These are phyloP conservation scores for Spatulosminthurus flaviceps DNA, from an alignment of 2,888 invertebrate genomes.

Conservation along the genomic window DNA sequence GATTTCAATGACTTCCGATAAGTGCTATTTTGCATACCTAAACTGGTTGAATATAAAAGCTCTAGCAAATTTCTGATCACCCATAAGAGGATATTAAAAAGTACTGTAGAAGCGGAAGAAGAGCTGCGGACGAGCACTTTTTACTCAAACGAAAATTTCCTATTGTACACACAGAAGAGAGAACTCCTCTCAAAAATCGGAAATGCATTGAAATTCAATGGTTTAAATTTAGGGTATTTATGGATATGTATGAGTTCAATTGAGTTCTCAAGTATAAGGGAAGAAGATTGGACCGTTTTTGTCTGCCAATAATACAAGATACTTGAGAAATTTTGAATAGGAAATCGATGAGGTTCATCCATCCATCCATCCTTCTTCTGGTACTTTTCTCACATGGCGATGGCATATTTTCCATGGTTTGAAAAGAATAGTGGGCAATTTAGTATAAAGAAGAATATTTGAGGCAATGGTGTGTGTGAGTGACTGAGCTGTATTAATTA, in stretches of 20 bases:
- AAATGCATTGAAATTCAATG: not conserved
- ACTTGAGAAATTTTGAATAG: not conserved
- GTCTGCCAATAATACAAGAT: not conserved
- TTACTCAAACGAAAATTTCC: too few species aligned
- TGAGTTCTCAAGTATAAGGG: not conserved
- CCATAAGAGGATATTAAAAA: too few species aligned
- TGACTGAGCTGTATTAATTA: constrained; percentile 18
- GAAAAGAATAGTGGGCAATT: not conserved
- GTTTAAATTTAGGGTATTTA: not conserved
- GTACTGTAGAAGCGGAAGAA: too few species aligned
- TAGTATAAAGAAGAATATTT: not conserved
- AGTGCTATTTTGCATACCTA: too few species aligned
- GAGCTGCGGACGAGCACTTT: too few species aligned
- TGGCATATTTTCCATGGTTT: constrained; percentile 8
- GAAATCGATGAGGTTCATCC: too few species aligned
- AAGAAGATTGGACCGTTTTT: not conserved
- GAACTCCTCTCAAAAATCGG: constrained; percentile 10
- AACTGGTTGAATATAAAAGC: too few species aligned
- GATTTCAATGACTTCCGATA: too few species aligned
- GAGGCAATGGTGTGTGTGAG: not conserved
- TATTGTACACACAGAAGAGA: too few species aligned
- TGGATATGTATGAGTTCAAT: not conserved
- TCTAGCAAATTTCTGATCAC: too few species aligned
- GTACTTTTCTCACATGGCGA: constrained; percentile 13
- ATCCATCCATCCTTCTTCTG: not conserved